These are phyloP conservation scores for Callyntrura sp. DNA, from an alignment of 2,888 invertebrate species.

Conservation along the genomic window DNA sequence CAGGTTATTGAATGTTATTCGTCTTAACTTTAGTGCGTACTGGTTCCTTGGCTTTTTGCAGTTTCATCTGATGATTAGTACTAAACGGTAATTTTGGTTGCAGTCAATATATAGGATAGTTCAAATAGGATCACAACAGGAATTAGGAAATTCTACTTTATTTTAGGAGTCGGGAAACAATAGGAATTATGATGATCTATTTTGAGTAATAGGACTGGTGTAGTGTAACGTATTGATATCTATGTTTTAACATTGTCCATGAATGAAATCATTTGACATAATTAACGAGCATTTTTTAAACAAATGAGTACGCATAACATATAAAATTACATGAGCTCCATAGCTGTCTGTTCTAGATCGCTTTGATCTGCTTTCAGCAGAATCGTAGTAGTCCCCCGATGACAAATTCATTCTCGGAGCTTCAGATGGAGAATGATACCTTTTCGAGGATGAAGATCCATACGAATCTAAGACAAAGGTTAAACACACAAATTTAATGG, in stretches of 20 bases:
- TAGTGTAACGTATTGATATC: background rate
- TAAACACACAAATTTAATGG: background rate
- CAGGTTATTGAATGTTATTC: conserved; percentile 64
- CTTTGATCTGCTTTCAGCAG: conserved; percentile 72
- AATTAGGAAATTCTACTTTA: conserved; percentile 34
- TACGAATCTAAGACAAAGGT: conserved; percentile 69
- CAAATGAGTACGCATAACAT: background rate
- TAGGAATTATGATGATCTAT: background rate
- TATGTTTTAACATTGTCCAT: background rate
- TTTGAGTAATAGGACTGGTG: conserved; percentile 4
- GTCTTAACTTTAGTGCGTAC: conserved; percentile 71
- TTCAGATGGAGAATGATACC: conserved; percentile 78
- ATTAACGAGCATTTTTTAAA: background rate
- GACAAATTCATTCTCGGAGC: conserved; percentile 58
- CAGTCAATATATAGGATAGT: conserved; percentile 40
- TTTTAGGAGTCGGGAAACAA: background rate
- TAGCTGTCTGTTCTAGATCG: conserved; percentile 74
- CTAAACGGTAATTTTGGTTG: conserved; percentile 65
- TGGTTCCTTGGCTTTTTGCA: conserved; percentile 59
- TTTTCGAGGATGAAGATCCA: conserved; percentile 72
- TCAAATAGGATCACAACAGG: conserved; percentile 2
- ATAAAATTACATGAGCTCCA: conserved; percentile 67
- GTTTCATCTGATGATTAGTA: conserved; percentile 66
- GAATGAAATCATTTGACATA: conserved; percentile 23
- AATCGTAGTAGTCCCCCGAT: conserved; percentile 69